These are phyloP conservation scores for Anthopleura xanthogrammica DNA, from an alignment of 92 coral and sea anemone species.

Conservation along the genomic window DNA sequence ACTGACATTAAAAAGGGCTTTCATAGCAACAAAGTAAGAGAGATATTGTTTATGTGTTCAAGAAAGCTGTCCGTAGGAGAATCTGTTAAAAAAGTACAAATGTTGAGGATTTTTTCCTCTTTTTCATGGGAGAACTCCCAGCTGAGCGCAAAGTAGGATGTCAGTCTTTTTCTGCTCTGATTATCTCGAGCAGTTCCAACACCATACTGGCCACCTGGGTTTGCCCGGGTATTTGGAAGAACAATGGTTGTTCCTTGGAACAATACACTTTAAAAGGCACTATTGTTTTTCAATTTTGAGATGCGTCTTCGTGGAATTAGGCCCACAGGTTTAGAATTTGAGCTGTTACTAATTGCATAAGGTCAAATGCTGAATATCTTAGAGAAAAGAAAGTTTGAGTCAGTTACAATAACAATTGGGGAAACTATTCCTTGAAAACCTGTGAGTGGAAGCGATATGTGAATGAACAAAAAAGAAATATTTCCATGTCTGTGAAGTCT, in stretches of 20 bases:
- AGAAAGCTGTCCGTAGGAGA: neutral
- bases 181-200: neutral
- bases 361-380: conserved; percentile 1
- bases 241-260: conserved; percentile 10
- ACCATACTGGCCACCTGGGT: conserved; percentile 24
- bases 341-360: neutral
- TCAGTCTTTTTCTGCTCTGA: neutral
- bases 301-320: neutral
- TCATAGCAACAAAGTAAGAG: neutral
- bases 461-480: neutral
- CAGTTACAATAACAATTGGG: conserved; percentile 1
- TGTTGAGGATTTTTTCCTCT: neutral
- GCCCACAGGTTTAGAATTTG: neutral
- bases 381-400: neutral
- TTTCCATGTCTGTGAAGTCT: neutral
- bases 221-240: conserved; percentile 10
- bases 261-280: conserved; percentile 33
- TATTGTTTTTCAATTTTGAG: neutral
- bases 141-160: neutral
- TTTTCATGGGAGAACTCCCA: conserved; percentile 4
- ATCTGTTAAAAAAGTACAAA: neutral
- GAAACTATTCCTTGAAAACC: neutral
- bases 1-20: neutral
- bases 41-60: neutral
- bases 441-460: conserved; percentile 1